Evolutionary conservation across 2,888 invertebrate genomes (phyloP), one percentile per base, ranked within the genome.

Genomic region (Spodoptera littoralis): DNA sequence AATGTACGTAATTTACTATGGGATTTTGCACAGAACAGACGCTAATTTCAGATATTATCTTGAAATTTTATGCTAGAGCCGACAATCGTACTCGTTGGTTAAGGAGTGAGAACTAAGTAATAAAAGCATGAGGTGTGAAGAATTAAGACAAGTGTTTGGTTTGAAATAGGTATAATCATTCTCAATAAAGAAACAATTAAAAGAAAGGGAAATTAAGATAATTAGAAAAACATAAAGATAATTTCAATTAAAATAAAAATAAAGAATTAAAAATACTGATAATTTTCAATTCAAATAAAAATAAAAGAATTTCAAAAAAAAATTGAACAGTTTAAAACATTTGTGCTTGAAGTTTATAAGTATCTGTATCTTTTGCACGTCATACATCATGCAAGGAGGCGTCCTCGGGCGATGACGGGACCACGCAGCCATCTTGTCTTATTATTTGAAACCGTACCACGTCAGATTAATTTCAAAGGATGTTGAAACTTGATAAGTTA

Each of bases 1-100:
- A 57, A 65, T 55, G 61, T 36, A 36, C 8, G 36, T 72, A 62
- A 76, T 65, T 72, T 68, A 64, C 54, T 71, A 44, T 60, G 57
- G 68, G 68, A 68, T 72, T 74, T 75, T 68, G 59, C 45, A 18
- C 18, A 18, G 18, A 18, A 48, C 68, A 69, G 72, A 68, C 72
- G 60, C 64, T 60, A 65, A 60, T 73, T 69, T 64, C 24, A 60
- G 60, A 72, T 60, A 60, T 64, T 73, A 73, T 64, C 63, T 68
- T 47, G 18, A 43, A 43, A 56, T 55, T 53, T 68, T 45, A 61
- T 72, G 52, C 22, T 54, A 41, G 45, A 45, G 42, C 61, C 51
- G 51, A 59, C 54, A 42, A 47, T 50, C 30, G 46, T 59, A 11
- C 53, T 41, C 30, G 43, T 64, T 41, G 45, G 41, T 50, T 13